Evolutionary conservation across 2,888 invertebrate genomes (phyloP), one percentile per base, ranked within the genome.

Genomic region (Calliphora vomitoria): DNA sequence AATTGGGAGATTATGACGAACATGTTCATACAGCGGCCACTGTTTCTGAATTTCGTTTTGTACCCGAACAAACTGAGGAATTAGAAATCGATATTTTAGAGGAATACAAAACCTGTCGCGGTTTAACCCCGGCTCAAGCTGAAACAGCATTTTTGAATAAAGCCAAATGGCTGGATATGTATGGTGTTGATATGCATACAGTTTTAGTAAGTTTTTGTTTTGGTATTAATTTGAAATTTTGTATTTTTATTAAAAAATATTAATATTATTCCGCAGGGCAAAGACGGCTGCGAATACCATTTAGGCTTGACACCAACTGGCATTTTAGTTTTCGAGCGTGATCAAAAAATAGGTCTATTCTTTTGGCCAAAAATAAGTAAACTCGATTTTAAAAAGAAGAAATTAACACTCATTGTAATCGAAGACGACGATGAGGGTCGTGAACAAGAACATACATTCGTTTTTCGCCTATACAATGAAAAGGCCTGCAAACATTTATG

Each of bases 361-460:
- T 99, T 99, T 93, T 99, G 99, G 98, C 99, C 99, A 3, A 99
- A 99, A 95, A 99, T 99, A 91, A 98, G 98, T 88, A 97, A 98
- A 93, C 94, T 99, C 78, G 99, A 99, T 94, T 99, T 99, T 93
- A 99, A 99, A 93, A 98, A 98, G 94, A 99, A 99, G 94, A 99
- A 99, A 93, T 94, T 99, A 69, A 99, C 99, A 0, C 95, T 99
- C 79, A 97, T 99, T 66, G 99, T 99, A 4, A 98, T 99, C 11
- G 99, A 99, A 94, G 99, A 99, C 93, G 99, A 99, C 92, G 99
- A 99, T 93, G 97, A 98, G 93, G 98, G 98, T 0, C 95, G 97
- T 72, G 98, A 99, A 94, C 99, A 99, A 92, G 99, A 99, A 93
- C 99, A 99, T 94, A 99, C 99, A 0, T 99, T 99, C 94, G 99